Base-by-base conservation (phyloP, 2,888 invertebrate species). In the Agrochola litura region DNA sequence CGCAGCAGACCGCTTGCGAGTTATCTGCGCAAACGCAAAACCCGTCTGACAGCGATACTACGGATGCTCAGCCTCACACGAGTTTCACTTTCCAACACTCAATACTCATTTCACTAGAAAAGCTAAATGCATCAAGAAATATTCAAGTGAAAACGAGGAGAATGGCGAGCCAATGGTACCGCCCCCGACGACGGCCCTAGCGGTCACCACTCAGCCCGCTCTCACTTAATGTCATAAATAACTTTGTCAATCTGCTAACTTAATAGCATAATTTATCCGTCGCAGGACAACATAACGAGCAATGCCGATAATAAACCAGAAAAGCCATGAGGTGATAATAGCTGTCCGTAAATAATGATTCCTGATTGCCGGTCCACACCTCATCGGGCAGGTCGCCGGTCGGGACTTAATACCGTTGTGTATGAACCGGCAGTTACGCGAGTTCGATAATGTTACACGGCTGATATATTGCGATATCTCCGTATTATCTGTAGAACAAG, bases 201-300 rank as follows among this genome's bases (percentile, higher is more conserved):
- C 91, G 93, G 92, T 93, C 93, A 94, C 93, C 93, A 94, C 94
- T 94, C 94, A 94, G 90, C 92, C 91, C 90, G 92, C 93, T 93
- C 94, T 94, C 94, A 93, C 95, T 95, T 94, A 94, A 94, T 92
- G 93, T 95, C 95, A 96, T 96, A 96, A 96, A 96, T 96, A 96
- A 96, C 95, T 96, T 95, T 96, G 96, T 96, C 96, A 96, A 96
- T 96, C 96, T 95, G 95, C 96, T 96, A 96, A 96, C 96, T 96
- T 96, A 96, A 96, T 96, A 95, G 96, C 95, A 96, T 95, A 96
- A 96, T 96, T 96, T 96, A 96, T 95, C 95, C 95, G 93, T 95
- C 93, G 87, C 95, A 95, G 95, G 96, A 96, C 96, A 96, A 93
- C 96, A 96, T 96, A 96, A 96, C 96, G 96, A 96, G 95, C 95